Base-by-base conservation (phyloP, 2,888 invertebrate species). In the Metalampra italica region DNA sequence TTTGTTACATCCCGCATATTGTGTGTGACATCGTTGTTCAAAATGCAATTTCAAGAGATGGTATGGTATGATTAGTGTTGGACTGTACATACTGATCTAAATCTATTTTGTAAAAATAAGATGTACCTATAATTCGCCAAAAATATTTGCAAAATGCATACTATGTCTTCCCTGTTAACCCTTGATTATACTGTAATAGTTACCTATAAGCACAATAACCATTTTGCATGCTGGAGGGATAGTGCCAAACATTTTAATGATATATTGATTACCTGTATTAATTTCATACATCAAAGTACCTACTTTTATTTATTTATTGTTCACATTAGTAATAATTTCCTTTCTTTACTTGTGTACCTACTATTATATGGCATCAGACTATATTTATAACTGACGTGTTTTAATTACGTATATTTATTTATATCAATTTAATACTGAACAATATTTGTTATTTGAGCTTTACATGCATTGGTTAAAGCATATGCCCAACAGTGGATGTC, bases 161-260 rank as follows among this genome's bases (percentile, higher is more conserved):
- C 77, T 78, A 78, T 73, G 84, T 85, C 84, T 85, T 85, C 84
- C 84, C 76, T 80, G 62, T 67, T 73, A 71, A 76, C 66, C 68
- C 64, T 68, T 65, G 2, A 22, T 66, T 70, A 55, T 70, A 62
- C 68, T 66, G 62, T 61, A 59, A 13, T 5, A 36, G n/a, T n/a
- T n/a, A n/a, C 9, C 9, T 36, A 37, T 48, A 52, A 60, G 55
- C 60, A 34, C 42, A 42, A 42, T 42, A n/a, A 43, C 9, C 52
- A 55, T 47, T 52, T 54, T 51, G 49, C 56, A 53, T 49, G 43
- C 46, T 29, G 44, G 38, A 42, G 34, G 41, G 30, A 30, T 45
- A 40, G 61, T 65, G 65, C 62, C 65, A 61, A 62, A 64, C 22
- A 14, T 38, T 32, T 13, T 22, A 22, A 29, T 34, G 11, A 34